A percentile compares a stretch with the other conserved stretches of the same genome.
Evolutionary conservation across 2,113 vertebrate genomes (phyloP).

Genomic region (Hypomesus transpacificus): DNA sequence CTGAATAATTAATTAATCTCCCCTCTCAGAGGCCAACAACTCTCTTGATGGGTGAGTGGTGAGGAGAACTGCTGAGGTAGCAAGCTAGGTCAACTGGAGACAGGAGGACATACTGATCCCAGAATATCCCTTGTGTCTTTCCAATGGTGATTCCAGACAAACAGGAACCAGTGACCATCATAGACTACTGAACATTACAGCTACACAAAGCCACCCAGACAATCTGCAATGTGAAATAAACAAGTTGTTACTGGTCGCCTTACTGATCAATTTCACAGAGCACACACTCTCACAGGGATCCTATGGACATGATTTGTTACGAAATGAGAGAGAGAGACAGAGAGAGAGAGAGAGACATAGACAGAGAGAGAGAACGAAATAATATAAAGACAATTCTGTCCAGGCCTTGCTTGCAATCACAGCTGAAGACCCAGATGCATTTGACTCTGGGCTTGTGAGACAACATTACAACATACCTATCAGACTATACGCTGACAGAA

Average conservation of each 20-base stretch:
- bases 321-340: too few species aligned
- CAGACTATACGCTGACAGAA: too few species aligned
- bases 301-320: too few species aligned
- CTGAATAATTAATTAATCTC: constrained; percentile 6
- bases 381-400: not conserved
- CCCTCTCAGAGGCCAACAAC: not conserved
- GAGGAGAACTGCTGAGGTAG: not conserved
- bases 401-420: constrained; percentile 5
- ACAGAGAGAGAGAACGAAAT: constrained; percentile 5
- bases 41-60: not conserved
- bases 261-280: too few species aligned
- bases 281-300: too few species aligned
- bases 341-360: constrained; percentile 1
- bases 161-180: too few species aligned
- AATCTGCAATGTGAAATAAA: too few species aligned
- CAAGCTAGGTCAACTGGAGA: not conserved
- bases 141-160: too few species aligned
- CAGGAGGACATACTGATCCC: not conserved
- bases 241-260: too few species aligned
- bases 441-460: constrained; percentile 26
- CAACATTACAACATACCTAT: not conserved
- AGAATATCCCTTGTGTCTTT: not conserved
- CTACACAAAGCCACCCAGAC: too few species aligned
- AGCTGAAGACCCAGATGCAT: constrained; percentile 24
- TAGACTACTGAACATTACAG: too few species aligned